A percentile compares a stretch with the other conserved stretches of the same genome.
These are phyloP conservation scores for Procambarus clarkii DNA, from an alignment of 1,140 invertebrate genomes.

Conservation along the genomic window DNA sequence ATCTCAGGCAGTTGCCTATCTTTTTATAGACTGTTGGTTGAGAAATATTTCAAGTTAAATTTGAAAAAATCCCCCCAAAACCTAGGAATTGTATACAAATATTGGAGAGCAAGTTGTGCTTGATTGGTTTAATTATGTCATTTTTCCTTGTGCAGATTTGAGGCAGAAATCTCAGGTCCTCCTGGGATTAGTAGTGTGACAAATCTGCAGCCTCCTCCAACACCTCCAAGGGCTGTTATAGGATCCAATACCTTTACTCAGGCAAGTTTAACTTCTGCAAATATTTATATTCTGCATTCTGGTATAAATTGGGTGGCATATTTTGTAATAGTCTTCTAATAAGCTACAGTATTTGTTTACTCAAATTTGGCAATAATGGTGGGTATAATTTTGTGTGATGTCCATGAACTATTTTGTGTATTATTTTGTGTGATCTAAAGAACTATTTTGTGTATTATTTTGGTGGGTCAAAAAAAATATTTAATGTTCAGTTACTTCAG, in stretches of 20 bases:
- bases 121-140: background rate
- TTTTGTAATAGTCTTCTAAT: no score
- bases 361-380: no score
- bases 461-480: no score
- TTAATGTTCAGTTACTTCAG: no score
- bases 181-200: conserved; percentile 24
- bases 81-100: background rate
- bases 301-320: background rate
- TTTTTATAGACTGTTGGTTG: background rate
- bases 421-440: no score
- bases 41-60: background rate
- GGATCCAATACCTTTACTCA: conserved; percentile 51
- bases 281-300: background rate
- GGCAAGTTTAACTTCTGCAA: background rate
- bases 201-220: conserved; percentile 26
- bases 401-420: no score
- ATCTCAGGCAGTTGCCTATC: background rate
- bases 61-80: no score
- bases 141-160: conserved; percentile 28
- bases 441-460: no score
- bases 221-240: conserved; percentile 44
- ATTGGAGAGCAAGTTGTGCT: background rate
- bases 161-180: conserved; percentile 58
- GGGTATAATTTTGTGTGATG: no score
- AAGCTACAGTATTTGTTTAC: no score